Evolutionary conservation across 2,888 invertebrate genomes (phyloP).

Genomic region (Cheilosia vernalis): DNA sequence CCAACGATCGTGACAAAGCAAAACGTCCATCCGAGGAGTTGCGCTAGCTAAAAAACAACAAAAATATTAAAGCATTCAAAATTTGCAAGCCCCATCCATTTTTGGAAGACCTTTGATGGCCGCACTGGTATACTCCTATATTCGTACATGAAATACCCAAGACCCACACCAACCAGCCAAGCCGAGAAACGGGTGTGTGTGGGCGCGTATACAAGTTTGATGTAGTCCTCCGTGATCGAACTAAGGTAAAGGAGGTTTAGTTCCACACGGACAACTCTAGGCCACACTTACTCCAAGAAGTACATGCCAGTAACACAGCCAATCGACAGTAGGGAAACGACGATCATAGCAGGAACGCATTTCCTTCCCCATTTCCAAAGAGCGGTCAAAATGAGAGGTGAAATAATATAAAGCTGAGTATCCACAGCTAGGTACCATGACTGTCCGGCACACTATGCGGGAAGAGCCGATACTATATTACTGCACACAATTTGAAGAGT

Average conservation of each 20-base stretch:
- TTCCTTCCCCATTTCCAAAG: constrained; percentile 83
- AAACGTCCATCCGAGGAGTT: constrained; percentile 79
- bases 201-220: constrained; percentile 80
- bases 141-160: constrained; percentile 81
- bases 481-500: neutral
- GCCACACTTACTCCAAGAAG: constrained; percentile 78
- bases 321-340: constrained; percentile 79
- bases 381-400: constrained; percentile 85
- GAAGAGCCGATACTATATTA: no score
- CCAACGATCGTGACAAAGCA: constrained; percentile 79
- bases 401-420: constrained; percentile 85
- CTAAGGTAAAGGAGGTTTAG: neutral
- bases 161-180: constrained; percentile 82
- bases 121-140: constrained; percentile 73
- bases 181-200: constrained; percentile 82
- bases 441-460: constrained; percentile 83
- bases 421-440: constrained; percentile 86
- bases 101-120: neutral
- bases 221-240: constrained; percentile 78
- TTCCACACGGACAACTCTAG: constrained; percentile 76
- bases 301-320: constrained; percentile 80
- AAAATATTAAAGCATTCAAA: neutral
- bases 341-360: constrained; percentile 78
- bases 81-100: neutral
- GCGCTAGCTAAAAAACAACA: constrained; percentile 68